Percentiles rank a stretch among this genome's conserved stretches.
Conservation (phyloP, 2,113 vertebrate species). For the Aramus guarauna region DNA sequence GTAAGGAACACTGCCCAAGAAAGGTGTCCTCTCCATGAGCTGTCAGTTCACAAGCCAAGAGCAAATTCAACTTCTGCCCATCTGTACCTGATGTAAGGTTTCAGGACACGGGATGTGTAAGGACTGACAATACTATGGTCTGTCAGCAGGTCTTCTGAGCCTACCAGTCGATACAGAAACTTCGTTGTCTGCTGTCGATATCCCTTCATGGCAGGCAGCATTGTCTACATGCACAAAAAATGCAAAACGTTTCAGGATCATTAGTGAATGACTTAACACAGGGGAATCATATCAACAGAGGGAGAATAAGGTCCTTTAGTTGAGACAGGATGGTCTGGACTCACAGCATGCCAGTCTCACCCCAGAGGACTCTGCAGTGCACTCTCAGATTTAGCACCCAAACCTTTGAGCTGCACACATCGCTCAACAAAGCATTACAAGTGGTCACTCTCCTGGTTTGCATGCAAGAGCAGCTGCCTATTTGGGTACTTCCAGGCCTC, state of each 20-base stretch:
- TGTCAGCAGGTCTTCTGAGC: constrained; percentile 79
- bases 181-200: constrained; percentile 76
- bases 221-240: constrained; percentile 69
- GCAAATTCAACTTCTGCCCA: neutral
- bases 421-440: neutral
- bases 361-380: neutral
- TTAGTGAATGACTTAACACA: neutral
- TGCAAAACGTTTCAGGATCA: neutral
- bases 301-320: neutral
- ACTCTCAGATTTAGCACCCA: neutral
- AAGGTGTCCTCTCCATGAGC: neutral
- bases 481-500: neutral
- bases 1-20: neutral
- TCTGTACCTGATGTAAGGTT: constrained; percentile 91
- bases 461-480: neutral
- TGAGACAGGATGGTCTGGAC: neutral
- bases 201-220: constrained; percentile 75
- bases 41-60: neutral
- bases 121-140: constrained; percentile 92
- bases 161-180: constrained; percentile 91
- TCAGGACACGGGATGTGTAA: constrained; percentile 91
- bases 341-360: neutral
- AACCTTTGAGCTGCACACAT: neutral
- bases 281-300: neutral
- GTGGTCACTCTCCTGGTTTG: neutral